phyloP scores from a whole-genome alignment of 1,140 invertebrate species.

The Eupeodes corollae region DNA sequence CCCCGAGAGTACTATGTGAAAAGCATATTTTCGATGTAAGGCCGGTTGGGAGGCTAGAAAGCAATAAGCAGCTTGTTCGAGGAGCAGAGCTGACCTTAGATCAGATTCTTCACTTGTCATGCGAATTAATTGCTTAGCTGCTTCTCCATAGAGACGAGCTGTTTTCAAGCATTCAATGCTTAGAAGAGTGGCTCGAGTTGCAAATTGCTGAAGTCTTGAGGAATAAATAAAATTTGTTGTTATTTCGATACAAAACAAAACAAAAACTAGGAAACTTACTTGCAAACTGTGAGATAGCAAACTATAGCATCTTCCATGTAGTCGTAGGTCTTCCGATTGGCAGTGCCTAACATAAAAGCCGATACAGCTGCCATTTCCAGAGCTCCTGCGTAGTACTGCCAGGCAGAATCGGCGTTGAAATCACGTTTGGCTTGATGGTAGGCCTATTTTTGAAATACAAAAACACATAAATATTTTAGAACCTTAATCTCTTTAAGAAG shows the following conservation, averaged over 20 bases:
- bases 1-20: slow-evolving; percentile 90
- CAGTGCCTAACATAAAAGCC: slow-evolving; percentile 78
- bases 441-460: slow-evolving; percentile 39
- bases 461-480: too few relatives aligned
- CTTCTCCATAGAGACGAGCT: slow-evolving; percentile 66
- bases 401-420: slow-evolving; percentile 91
- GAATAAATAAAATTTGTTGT: not conserved
- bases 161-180: slow-evolving; percentile 77
- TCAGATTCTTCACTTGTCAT: slow-evolving; percentile 94
- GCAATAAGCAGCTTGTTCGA: slow-evolving; percentile 93
- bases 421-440: slow-evolving; percentile 95
- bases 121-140: slow-evolving; percentile 83
- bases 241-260: not conserved
- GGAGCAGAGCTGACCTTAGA: slow-evolving; percentile 74
- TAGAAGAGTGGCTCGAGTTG: slow-evolving; percentile 77
- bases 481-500: too few relatives aligned
- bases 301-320: slow-evolving; percentile 90
- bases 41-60: slow-evolving; percentile 60
- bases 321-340: slow-evolving; percentile 63
- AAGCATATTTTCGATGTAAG: slow-evolving; percentile 90
- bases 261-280: slow-evolving; percentile 41
- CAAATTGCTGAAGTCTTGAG: slow-evolving; percentile 71
- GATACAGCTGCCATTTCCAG: slow-evolving; percentile 90
- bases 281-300: slow-evolving; percentile 80
- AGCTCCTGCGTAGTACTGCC: slow-evolving; percentile 92